A percentile compares a stretch with the other conserved stretches of the same genome.
Conservation (phyloP, 2,797 vertebrate species). For the Sebastes melanostomus region DNA sequence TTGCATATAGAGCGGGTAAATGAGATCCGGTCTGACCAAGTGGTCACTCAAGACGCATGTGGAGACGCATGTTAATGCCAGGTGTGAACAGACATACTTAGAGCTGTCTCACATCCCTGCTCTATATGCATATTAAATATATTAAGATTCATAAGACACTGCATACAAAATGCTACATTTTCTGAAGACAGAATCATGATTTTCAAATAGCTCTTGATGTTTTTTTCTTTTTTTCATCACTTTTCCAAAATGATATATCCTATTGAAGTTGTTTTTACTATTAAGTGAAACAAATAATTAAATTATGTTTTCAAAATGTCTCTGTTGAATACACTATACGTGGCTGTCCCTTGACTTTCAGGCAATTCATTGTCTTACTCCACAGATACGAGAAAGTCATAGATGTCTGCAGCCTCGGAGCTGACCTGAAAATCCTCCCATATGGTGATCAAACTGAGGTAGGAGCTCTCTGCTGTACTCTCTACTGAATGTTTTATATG, state of each 20-base stretch:
- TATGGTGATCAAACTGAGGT: slow-evolving; percentile 86
- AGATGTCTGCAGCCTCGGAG: slow-evolving; percentile 74
- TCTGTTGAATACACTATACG: background rate
- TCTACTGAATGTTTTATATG: background rate
- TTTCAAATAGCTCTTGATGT: background rate
- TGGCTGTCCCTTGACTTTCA: background rate
- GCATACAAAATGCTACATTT: background rate
- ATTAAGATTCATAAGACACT: background rate
- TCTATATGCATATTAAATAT: background rate
- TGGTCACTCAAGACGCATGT: too few species aligned
- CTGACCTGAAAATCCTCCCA: slow-evolving; percentile 80
- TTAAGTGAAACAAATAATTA: background rate
- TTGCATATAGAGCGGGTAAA: too few species aligned
- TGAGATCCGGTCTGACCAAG: too few species aligned
- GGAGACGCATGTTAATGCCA: too few species aligned
- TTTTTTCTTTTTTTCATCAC: background rate
- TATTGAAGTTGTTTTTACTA: background rate
- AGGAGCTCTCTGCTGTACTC: background rate
- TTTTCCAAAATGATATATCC: background rate
- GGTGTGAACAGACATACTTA: too few species aligned
- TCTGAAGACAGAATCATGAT: background rate
- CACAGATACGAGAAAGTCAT: slow-evolving; percentile 80
- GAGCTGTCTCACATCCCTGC: background rate
- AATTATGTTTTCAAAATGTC: background rate
- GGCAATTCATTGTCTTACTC: background rate